A percentile compares a stretch with the other conserved stretches of the same genome.
phyloP scores from a whole-genome alignment of 1,140 invertebrate species.

The Pantala flavescens region DNA sequence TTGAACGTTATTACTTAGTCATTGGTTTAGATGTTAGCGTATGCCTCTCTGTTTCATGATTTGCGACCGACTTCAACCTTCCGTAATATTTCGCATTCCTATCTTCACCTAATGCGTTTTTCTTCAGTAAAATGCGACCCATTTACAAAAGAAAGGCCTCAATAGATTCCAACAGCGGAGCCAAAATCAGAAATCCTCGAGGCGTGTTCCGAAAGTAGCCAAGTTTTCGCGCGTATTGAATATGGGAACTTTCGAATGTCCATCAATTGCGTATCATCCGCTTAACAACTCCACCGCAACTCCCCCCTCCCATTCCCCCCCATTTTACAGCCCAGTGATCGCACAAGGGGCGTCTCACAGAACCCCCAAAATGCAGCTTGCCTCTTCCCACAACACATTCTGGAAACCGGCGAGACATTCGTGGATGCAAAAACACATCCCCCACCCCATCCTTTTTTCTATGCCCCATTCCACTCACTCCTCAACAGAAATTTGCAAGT shows the following conservation, averaged over 20 bases:
- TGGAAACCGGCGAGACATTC: not conserved
- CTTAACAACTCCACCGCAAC: not conserved
- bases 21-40: no score
- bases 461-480: slow-evolving; percentile 11
- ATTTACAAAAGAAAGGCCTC: no score
- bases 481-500: not conserved
- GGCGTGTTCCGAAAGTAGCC: no score
- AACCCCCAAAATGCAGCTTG: not conserved
- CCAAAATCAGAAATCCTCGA: no score
- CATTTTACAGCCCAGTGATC: not conserved
- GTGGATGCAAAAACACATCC: not conserved
- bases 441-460: not conserved
- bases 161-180: no score
- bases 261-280: not conserved
- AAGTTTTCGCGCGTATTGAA: not conserved
- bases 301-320: not conserved
- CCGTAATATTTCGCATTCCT: no score
- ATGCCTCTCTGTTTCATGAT: no score
- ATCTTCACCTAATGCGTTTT: no score
- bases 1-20: no score
- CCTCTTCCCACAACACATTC: not conserved
- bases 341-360: not conserved
- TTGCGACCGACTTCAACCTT: no score
- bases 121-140: no score
- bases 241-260: not conserved